Evolutionary conservation across 1,140 invertebrate species (phyloP).

Genomic region (Drosophila sturtevanti): DNA sequence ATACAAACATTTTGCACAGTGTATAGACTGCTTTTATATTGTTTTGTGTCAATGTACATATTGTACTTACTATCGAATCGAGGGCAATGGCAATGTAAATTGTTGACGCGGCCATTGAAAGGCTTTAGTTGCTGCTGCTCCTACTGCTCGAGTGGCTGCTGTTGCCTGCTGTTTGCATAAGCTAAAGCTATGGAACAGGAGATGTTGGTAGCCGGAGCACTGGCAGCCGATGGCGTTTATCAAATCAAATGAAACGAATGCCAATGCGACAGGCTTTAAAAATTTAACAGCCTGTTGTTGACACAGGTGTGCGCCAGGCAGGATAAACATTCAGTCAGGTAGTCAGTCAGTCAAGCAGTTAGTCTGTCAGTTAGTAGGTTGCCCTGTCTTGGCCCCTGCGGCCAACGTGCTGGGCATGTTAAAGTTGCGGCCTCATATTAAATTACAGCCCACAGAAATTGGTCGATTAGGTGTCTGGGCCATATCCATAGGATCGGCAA

Average conservation of each 20-base stretch:
- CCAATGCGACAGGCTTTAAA: constrained; percentile 52
- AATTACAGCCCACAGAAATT: constrained; percentile 71
- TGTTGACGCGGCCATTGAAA: constrained; percentile 60
- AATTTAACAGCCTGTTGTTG: constrained; percentile 56
- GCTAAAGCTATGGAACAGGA: constrained; percentile 18
- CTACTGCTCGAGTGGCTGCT: constrained; percentile 60
- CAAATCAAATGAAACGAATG: constrained; percentile 74
- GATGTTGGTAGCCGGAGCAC: background rate
- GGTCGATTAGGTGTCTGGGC: constrained; percentile 51
- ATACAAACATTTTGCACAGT: background rate
- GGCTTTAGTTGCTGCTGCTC: constrained; percentile 51
- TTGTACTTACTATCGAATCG: constrained; percentile 36
- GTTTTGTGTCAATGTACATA: constrained; percentile 27
- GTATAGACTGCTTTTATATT: background rate
- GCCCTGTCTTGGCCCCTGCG: constrained; percentile 3
- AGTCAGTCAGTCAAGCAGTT: background rate
- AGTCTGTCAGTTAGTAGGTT: background rate
- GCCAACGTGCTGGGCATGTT: constrained; percentile 68
- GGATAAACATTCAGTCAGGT: constrained; percentile 41
- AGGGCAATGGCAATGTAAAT: constrained; percentile 74
- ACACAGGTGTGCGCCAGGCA: constrained; percentile 44
- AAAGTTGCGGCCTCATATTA: constrained; percentile 68
- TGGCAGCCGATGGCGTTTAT: constrained; percentile 17
- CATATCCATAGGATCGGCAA: background rate
- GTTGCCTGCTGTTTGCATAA: constrained; percentile 66